Percentiles rank a stretch among this genome's conserved stretches.
phyloP scores from a whole-genome alignment of 2,113 vertebrate species.

The Myiozetetes cayanensis region DNA sequence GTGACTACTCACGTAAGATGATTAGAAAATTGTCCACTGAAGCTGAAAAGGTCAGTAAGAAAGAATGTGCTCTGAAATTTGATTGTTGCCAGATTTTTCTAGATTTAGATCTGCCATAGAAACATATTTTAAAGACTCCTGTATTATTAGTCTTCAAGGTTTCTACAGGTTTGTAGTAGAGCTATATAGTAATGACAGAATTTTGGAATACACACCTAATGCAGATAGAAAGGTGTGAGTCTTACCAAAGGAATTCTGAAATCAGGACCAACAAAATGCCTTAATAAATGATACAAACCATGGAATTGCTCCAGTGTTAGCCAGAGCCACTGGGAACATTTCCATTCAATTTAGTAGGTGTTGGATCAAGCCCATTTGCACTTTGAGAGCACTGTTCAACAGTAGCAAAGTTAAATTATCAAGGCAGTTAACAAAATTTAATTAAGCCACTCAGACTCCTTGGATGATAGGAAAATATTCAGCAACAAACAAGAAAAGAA shows the following conservation, averaged over 20 bases:
- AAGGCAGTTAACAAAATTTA: neutral
- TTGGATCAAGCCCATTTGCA: neutral
- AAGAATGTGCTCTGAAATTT: neutral
- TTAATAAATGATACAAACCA: neutral
- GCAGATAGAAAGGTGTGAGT: neutral
- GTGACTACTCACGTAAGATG: neutral
- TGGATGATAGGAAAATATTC: neutral
- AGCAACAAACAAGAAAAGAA: neutral
- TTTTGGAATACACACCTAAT: neutral
- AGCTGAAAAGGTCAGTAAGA: neutral
- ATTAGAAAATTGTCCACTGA: conserved; percentile 16
- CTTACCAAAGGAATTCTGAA: neutral
- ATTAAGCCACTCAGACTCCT: neutral
- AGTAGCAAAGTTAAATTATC: neutral
- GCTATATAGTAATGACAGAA: neutral
- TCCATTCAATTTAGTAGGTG: neutral
- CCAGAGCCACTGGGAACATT: neutral
- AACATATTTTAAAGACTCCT: neutral
- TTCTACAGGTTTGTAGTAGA: neutral
- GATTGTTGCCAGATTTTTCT: neutral
- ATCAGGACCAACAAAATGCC: neutral
- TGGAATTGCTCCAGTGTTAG: neutral
- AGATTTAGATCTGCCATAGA: neutral
- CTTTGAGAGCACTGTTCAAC: neutral
- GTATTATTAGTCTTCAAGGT: neutral